Evolutionary conservation across 2,888 invertebrate genomes (phyloP).

Genomic region (Uloborus plumipes): DNA sequence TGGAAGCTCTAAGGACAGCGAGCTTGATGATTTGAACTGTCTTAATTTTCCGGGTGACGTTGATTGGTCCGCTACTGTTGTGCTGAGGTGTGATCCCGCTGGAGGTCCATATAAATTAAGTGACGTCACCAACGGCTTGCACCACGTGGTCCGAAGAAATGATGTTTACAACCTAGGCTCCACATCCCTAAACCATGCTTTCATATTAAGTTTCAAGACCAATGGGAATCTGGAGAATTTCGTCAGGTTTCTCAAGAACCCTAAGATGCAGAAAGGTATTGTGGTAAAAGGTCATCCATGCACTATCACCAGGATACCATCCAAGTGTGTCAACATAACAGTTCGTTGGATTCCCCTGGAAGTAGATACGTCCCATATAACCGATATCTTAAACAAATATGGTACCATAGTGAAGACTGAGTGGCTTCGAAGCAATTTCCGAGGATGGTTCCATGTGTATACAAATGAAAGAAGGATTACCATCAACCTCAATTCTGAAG

Average conservation of each 20-base stretch:
- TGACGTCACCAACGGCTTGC: slow-evolving; percentile 29
- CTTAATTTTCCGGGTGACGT: slow-evolving; percentile 49
- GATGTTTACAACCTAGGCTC: slow-evolving; percentile 42
- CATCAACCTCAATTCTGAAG: not conserved
- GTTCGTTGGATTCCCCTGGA: slow-evolving; percentile 44
- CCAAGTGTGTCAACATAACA: slow-evolving; percentile 20
- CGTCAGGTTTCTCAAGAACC: slow-evolving; percentile 10
- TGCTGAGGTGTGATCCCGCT: slow-evolving; percentile 43
- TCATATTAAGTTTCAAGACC: slow-evolving; percentile 40
- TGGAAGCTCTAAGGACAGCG: slow-evolving; percentile 8
- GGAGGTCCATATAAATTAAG: slow-evolving; percentile 34
- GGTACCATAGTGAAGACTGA: slow-evolving; percentile 49
- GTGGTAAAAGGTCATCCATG: slow-evolving; percentile 20
- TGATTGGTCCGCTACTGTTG: slow-evolving; percentile 52
- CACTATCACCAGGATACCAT: slow-evolving; percentile 19
- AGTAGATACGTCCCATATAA: slow-evolving; percentile 22
- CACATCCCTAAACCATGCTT: slow-evolving; percentile 44
- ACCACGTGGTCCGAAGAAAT: slow-evolving; percentile 18
- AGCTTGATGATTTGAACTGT: slow-evolving; percentile 29
- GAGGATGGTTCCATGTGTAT: slow-evolving; percentile 51
- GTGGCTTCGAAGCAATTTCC: slow-evolving; percentile 15
- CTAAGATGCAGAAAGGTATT: not conserved
- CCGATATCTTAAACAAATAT: not conserved
- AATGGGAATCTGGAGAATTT: slow-evolving; percentile 14
- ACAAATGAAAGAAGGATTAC: slow-evolving; percentile 42